Evolutionary conservation across 37 sponge, comb jelly and placozoan genomes (phyloP), one percentile per base, ranked within the genome.

Genomic region (Hormiphora californensis): DNA sequence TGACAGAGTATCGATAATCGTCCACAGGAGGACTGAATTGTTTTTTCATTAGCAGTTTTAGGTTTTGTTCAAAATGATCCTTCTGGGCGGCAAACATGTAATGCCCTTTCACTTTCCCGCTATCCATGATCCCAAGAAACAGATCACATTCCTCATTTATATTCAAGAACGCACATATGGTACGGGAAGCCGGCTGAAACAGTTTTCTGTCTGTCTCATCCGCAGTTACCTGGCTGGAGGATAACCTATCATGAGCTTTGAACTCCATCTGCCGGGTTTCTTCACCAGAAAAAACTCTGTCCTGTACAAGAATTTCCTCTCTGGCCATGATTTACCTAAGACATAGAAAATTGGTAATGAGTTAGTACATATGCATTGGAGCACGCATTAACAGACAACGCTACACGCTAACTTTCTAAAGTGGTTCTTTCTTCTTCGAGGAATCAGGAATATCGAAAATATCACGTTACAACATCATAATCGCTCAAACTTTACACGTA

Each of bases 121-220:
- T 46, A 73, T 73, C 81, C 43, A n/a, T 73, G 41, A 73, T 73
- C 25, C 81, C 81, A 40, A 73, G 81, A 41, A 43, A 73, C 23
- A 73, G 15, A 17, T 73, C 44, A 73, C 81, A 73, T 17, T 9
- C 46, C 23, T 36, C 23, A 28, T 73, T 73, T 41, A 73, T 73
- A 28, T 73, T 73, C 2, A 73, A 28, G 25, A 73, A 73, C 4
- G 81, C 81, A 73, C 81, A 73, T n/a, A 73, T 39, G 12, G 81
- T 73, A 23, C 81, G 41, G 25, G 81, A 73, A 2, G 81, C 35
- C 21, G 81, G 81, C 38, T 73, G 81, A 33, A 73, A 73, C 1
- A 73, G 81, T 33, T 46, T 22, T 23, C 43, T 28, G 19, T 73
- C 81, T 27, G 43, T 41, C 22, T 73, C 81, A 23, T 28, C 43